Evolutionary conservation across 2,888 invertebrate genomes (phyloP).

Genomic region (Pinctada fucata): DNA sequence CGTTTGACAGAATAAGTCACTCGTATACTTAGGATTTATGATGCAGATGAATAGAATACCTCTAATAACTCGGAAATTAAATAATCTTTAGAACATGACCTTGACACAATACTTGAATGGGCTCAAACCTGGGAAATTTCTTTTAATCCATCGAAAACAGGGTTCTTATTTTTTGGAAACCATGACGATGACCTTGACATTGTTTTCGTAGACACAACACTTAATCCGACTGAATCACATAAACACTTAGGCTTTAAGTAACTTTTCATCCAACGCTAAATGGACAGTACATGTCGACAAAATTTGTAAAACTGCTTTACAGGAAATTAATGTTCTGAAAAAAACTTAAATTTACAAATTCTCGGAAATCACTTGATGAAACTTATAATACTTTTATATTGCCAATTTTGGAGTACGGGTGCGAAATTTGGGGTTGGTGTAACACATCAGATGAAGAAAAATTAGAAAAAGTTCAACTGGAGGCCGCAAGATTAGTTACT

Average conservation of each 20-base stretch:
- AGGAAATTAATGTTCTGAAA: slow-evolving; percentile 26
- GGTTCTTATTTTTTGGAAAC: no score
- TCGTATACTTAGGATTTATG: no score
- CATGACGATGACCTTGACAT: no score
- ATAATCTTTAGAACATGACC: no score
- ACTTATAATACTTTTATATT: slow-evolving; percentile 29
- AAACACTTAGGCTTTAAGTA: slow-evolving; percentile 27
- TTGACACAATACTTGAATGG: no score
- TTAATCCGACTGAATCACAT: no score
- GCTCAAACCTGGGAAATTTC: no score
- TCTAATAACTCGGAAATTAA: no score
- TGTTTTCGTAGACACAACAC: no score
- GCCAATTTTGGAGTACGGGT: slow-evolving; percentile 32
- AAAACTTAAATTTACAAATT: slow-evolving; percentile 26
- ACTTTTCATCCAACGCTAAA: slow-evolving; percentile 20
- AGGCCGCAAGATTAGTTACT: slow-evolving; percentile 30
- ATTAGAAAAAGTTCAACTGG: slow-evolving; percentile 28
- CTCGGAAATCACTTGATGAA: slow-evolving; percentile 15
- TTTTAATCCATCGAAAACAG: no score
- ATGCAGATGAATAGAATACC: no score
- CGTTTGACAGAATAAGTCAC: no score
- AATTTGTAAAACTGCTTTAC: slow-evolving; percentile 21
- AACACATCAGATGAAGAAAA: slow-evolving; percentile 8
- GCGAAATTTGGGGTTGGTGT: slow-evolving; percentile 32
- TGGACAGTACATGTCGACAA: slow-evolving; percentile 33